Base-by-base conservation (phyloP, 2,888 invertebrate genomes). In the Pheosia tremula region DNA sequence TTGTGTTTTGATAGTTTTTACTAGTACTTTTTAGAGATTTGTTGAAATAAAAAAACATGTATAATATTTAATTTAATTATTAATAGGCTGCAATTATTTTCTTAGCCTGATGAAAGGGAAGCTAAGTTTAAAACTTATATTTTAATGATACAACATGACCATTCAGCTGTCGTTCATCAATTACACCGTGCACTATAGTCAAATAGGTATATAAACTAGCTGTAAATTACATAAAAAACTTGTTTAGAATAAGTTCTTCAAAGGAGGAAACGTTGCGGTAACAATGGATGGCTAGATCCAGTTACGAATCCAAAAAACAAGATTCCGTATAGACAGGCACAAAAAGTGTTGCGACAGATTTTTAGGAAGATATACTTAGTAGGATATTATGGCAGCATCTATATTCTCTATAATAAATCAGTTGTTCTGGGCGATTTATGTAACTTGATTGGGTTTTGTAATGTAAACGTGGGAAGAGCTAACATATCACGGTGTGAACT, bases 31-130 rank as follows among this genome's bases (percentile, higher is more conserved):
- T 50, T 54, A 50, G 43, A 37, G 13, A n/a, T 63, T 60, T 60
- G 6, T 60, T 61, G 24, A 0, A 68, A 56, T n/a, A 71, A 70
- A 24, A 7, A 50, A 47, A 47, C n/a, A 5, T n/a, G 11, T 43
- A 43, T 43, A 43, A 9, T 24, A 24, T 24, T 24, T 8, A 9
- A 9, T 9, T 8, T 43, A 9, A 0, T 43, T 9, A 8, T 3
- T 43, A 43, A 43, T 8, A 5, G 41, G 41, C 8, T 6, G 41
- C 5, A 41, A 41, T 7, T 5, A 8, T 41, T 1, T 41, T 41
- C 6, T 41, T 41, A 41, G 41, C 6, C 6, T 5, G 41, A 41
- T 7, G 41, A 41, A 41, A 5, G 41, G 6, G 8, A 8, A 9
- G 9, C 4, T 43, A 9, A 9, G 8, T 43, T 8, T 43, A 43